Evolutionary conservation across 35 echinoderm and acorn worm species (phyloP).

Genomic region (Ophioderma brevispina): DNA sequence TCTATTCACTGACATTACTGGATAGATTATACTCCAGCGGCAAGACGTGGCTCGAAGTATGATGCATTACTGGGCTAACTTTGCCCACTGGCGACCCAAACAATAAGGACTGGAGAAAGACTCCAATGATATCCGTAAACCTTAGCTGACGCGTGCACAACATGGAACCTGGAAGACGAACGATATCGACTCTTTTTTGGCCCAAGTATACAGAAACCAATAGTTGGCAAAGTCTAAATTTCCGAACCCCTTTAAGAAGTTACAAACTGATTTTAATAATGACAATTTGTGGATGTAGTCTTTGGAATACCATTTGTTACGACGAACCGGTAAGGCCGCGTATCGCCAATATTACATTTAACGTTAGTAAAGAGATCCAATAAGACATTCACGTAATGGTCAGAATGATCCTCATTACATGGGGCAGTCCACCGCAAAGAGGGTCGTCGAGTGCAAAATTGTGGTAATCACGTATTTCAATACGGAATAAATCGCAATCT

Average conservation of each 20-base stretch:
- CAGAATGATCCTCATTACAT: too few relatives aligned
- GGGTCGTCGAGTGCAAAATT: too few relatives aligned
- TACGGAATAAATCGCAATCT: too few relatives aligned
- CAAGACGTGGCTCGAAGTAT: neutral
- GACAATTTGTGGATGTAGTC: neutral
- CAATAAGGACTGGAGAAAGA: neutral
- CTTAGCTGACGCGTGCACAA: neutral
- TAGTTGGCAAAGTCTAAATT: neutral
- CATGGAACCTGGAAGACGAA: too few relatives aligned
- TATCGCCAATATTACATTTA: too few relatives aligned
- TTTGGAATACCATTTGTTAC: neutral
- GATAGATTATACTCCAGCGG: neutral
- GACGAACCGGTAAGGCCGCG: neutral
- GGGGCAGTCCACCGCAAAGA: too few relatives aligned
- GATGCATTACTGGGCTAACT: neutral
- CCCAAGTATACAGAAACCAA: neutral
- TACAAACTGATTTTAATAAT: neutral
- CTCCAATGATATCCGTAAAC: neutral
- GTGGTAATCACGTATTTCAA: too few relatives aligned
- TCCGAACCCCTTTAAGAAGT: neutral
- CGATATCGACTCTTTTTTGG: neutral
- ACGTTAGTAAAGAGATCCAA: too few relatives aligned
- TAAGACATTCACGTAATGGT: too few relatives aligned
- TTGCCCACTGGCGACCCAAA: neutral
- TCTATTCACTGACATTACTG: neutral